Evolutionary conservation across 1,140 invertebrate species (phyloP).

Genomic region (Drosophila rhopaloa): DNA sequence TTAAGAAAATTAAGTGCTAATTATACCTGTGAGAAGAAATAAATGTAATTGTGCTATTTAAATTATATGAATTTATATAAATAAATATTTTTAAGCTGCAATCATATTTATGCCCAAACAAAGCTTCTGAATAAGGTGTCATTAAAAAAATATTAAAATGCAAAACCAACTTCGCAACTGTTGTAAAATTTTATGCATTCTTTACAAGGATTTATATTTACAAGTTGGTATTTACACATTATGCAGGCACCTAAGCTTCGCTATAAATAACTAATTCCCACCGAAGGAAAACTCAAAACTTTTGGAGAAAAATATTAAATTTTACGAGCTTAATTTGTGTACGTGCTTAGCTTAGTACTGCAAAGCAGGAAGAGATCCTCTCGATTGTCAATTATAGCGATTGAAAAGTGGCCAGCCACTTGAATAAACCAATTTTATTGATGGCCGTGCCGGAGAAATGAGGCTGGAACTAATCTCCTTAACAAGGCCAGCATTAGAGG

Average conservation of each 20-base stretch:
- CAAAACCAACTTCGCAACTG: constrained; percentile 36
- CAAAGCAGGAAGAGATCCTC: constrained; percentile 14
- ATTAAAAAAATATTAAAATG: background rate
- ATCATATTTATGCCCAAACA: too few species aligned
- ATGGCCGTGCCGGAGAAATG: constrained; percentile 28
- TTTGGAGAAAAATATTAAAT: constrained; percentile 74
- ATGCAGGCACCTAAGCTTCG: constrained; percentile 48
- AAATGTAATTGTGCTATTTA: too few species aligned
- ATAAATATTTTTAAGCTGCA: background rate
- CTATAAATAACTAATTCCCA: constrained; percentile 71
- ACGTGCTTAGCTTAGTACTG: constrained; percentile 58
- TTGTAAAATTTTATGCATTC: constrained; percentile 66
- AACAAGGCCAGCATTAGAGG: constrained; percentile 73
- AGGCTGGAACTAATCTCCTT: constrained; percentile 73
- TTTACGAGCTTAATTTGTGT: constrained; percentile 81
- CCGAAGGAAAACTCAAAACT: constrained; percentile 44
- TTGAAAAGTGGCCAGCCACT: constrained; percentile 78
- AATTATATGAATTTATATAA: too few species aligned
- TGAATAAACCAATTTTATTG: constrained; percentile 81
- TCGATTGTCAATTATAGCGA: constrained; percentile 76
- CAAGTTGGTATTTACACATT: constrained; percentile 51
- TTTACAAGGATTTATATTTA: constrained; percentile 37
- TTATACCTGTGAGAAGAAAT: background rate
- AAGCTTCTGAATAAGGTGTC: background rate
- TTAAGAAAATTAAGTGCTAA: background rate